A percentile compares a stretch with the other conserved stretches of the same genome.
Evolutionary conservation across 2,113 vertebrate genomes (phyloP).

Genomic region (Brachypodius melanocephalos): DNA sequence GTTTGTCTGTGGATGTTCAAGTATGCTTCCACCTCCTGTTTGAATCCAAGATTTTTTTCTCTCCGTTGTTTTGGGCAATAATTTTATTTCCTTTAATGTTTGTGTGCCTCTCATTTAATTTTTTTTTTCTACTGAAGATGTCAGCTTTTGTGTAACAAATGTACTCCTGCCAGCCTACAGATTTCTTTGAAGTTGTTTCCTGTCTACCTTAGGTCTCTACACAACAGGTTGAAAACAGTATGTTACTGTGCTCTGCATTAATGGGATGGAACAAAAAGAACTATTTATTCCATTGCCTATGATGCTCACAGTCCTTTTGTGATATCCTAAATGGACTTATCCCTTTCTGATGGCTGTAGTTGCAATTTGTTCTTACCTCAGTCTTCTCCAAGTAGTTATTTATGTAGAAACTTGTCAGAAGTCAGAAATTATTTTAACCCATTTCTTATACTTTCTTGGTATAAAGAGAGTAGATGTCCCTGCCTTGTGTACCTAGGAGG

Average conservation of each 20-base stretch:
- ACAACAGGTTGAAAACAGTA: neutral
- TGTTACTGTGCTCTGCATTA: neutral
- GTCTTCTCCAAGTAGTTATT: neutral
- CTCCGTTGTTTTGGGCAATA: neutral
- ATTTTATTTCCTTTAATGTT: neutral
- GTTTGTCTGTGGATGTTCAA: neutral
- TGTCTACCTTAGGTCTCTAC: neutral
- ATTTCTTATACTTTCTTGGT: neutral
- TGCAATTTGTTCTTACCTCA: neutral
- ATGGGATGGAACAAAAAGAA: neutral
- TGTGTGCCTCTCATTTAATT: neutral
- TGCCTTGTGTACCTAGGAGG: neutral
- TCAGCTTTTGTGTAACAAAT: neutral
- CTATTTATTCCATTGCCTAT: neutral
- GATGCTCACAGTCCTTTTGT: neutral
- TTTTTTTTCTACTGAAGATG: neutral
- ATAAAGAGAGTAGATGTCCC: neutral
- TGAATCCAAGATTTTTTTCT: neutral
- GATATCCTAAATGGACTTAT: neutral
- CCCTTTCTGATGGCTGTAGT: neutral
- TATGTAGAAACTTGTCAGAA: neutral
- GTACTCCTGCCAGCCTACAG: neutral
- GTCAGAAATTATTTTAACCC: neutral
- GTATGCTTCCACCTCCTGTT: neutral
- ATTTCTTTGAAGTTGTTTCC: neutral